Percentiles rank a stretch among this genome's conserved stretches.
Evolutionary conservation across 2,797 vertebrate species (phyloP).

Genomic region (Bradypus variegatus): DNA sequence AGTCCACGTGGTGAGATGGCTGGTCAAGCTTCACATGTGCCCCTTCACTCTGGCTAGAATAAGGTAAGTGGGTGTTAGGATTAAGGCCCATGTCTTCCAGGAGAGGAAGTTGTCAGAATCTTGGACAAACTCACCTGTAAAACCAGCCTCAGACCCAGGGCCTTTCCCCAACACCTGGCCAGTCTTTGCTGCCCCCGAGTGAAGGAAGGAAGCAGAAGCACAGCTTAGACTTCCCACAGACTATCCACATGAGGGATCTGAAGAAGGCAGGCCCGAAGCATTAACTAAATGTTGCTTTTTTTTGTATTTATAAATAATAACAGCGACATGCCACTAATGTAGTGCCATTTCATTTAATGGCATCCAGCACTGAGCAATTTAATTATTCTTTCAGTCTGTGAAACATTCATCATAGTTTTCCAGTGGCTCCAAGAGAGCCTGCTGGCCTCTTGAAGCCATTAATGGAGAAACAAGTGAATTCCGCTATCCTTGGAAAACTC

Average conservation of each 20-base stretch:
- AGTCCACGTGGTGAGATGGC: rapidly evolving
- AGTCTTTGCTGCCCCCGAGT: rapidly evolving
- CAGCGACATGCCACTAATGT: conserved; percentile 44
- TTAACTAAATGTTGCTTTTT: conserved; percentile 59
- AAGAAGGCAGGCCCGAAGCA: background rate
- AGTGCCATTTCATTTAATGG: conserved; percentile 66
- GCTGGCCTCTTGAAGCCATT: conserved; percentile 66
- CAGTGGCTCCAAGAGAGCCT: conserved; percentile 65
- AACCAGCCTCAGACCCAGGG: too few relatives aligned
- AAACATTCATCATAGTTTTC: conserved; percentile 72
- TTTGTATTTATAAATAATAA: conserved; percentile 65
- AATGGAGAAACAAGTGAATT: conserved; percentile 51
- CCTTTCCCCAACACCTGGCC: rapidly evolving
- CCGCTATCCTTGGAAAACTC: conserved; percentile 50
- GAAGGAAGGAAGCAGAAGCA: background rate
- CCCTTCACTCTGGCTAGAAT: background rate
- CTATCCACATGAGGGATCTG: background rate
- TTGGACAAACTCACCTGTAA: background rate
- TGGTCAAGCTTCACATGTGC: background rate
- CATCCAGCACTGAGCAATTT: conserved; percentile 64
- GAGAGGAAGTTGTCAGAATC: too few relatives aligned
- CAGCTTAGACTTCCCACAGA: rapidly evolving
- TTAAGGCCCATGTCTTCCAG: background rate
- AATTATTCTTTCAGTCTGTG: conserved; percentile 73
- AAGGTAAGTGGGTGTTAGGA: background rate